These are phyloP conservation scores for Austrofundulus limnaeus DNA, from an alignment of 2,113 vertebrate species.

Conservation along the genomic window DNA sequence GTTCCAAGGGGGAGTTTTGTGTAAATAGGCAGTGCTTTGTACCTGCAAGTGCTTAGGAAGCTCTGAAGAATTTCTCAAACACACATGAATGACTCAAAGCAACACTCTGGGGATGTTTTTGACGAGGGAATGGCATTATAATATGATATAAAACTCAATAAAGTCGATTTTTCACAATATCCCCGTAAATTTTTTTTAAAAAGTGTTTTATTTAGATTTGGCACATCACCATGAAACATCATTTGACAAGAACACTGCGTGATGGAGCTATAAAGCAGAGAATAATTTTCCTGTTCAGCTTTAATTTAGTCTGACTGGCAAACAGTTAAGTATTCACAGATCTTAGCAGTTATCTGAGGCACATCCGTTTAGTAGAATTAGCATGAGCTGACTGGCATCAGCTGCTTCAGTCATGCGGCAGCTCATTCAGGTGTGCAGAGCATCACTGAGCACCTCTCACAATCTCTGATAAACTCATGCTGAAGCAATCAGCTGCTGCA, in stretches of 20 bases:
- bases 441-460: neutral
- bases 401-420: neutral
- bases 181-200: too few species aligned
- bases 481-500: conserved; percentile 1
- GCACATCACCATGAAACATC: neutral
- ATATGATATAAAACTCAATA: too few species aligned
- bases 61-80: too few species aligned
- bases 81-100: too few species aligned
- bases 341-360: neutral
- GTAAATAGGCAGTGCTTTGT: too few species aligned
- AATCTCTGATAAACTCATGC: conserved; percentile 1
- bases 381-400: conserved; percentile 15
- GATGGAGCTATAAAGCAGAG: neutral
- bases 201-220: neutral
- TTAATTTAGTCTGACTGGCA: neutral
- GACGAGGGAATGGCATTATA: too few species aligned
- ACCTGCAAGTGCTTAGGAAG: too few species aligned
- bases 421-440: neutral
- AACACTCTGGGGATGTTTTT: too few species aligned
- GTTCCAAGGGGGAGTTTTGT: too few species aligned
- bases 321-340: neutral
- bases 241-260: conserved; percentile 1
- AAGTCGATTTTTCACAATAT: too few species aligned
- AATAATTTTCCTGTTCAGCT: neutral
- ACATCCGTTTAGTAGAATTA: neutral